Conservation (phyloP, 2,113 vertebrate species). For the Dipodomys ordii region DNA sequence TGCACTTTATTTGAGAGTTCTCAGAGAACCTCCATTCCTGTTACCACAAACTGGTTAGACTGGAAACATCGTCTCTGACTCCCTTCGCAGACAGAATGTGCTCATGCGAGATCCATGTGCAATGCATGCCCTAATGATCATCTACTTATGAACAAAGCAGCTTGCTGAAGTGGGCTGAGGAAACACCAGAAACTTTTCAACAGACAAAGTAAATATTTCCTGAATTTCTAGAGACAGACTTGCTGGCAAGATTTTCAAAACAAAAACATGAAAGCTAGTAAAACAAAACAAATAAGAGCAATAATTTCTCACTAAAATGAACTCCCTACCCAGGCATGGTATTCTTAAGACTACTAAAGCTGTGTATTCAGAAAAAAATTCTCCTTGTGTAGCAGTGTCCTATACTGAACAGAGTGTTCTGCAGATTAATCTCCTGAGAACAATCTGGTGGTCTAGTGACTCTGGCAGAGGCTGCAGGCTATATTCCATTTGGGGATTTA, state of each 20-base stretch:
- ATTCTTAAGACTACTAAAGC: neutral
- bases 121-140: neutral
- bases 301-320: neutral
- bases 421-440: neutral
- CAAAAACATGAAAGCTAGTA: neutral
- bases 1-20: neutral
- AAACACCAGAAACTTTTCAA: neutral
- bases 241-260: neutral
- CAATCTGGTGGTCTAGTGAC: no score
- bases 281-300: neutral
- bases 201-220: neutral
- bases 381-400: neutral
- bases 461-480: neutral
- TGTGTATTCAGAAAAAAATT: neutral
- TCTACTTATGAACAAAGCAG: conserved; percentile 17
- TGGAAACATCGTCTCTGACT: neutral
- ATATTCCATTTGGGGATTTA: neutral
- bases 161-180: neutral
- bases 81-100: neutral
- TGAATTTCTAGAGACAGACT: neutral
- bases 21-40: neutral
- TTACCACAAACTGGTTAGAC: neutral
- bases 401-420: neutral
- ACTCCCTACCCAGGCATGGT: neutral
- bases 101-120: neutral